Percentiles rank a stretch among this genome's conserved stretches.
These are phyloP conservation scores for Babylonia areolata DNA, from an alignment of 1,140 invertebrate species.

Conservation along the genomic window DNA sequence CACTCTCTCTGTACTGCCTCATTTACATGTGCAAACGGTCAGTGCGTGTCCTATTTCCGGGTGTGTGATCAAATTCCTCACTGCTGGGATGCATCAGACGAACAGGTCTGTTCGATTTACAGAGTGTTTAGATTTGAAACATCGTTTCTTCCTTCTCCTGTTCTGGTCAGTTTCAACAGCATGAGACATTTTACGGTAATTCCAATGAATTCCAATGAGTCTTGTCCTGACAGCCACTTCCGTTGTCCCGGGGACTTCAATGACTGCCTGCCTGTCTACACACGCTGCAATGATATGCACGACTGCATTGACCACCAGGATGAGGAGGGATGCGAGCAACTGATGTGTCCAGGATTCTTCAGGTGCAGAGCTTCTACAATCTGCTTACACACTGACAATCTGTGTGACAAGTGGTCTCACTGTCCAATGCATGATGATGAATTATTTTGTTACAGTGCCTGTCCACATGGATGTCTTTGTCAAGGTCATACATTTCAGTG, in stretches of 20 bases:
- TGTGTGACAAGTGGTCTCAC: no score
- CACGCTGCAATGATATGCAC: background rate
- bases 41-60: background rate
- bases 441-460: constrained; percentile 21
- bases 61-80: constrained; percentile 4
- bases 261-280: constrained; percentile 1
- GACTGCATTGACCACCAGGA: background rate
- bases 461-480: constrained; percentile 48
- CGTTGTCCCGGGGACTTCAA: background rate
- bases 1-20: background rate
- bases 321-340: background rate
- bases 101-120: background rate
- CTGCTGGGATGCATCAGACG: constrained; percentile 8
- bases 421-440: no score
- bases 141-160: background rate
- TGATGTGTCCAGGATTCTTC: background rate
- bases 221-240: background rate
- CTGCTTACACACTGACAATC: background rate
- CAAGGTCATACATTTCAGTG: background rate
- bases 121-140: background rate
- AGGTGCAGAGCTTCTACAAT: background rate
- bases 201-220: background rate
- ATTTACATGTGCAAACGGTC: background rate
- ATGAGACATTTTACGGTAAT: background rate
- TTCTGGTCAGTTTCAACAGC: background rate